Percentiles rank a stretch among this genome's conserved stretches.
Conservation (phyloP, 1,140 invertebrate genomes). For the Tetramorium parvispinum region DNA sequence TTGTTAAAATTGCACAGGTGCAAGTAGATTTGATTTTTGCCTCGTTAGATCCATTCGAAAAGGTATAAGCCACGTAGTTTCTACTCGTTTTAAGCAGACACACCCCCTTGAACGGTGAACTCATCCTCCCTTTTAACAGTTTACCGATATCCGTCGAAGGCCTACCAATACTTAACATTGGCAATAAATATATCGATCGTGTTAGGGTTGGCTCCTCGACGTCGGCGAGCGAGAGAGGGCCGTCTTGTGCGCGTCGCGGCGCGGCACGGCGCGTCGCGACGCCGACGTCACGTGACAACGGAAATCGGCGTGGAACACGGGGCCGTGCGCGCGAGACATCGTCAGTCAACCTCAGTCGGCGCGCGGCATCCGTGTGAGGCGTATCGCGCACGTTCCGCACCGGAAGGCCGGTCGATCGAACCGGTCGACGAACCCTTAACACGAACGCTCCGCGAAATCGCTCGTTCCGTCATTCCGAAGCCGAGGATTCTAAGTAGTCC, state of each 20-base stretch:
- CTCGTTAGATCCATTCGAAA: not conserved
- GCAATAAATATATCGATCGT: slow-evolving; percentile 41
- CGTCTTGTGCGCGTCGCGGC: not conserved
- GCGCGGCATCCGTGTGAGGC: slow-evolving; percentile 75
- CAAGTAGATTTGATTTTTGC: no score
- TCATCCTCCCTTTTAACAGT: not conserved
- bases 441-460: slow-evolving; percentile 20
- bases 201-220: not conserved
- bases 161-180: slow-evolving; percentile 7
- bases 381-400: slow-evolving; percentile 59
- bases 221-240: slow-evolving; percentile 14
- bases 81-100: not conserved
- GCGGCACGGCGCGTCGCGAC: slow-evolving; percentile 11
- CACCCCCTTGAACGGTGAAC: not conserved
- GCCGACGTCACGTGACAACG: slow-evolving; percentile 48
- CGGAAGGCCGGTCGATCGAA: slow-evolving; percentile 15
- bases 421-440: not conserved
- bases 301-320: slow-evolving; percentile 55
- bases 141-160: slow-evolving; percentile 10
- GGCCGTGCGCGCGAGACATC: slow-evolving; percentile 13
- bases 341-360: slow-evolving; percentile 73
- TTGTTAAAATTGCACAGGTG: not conserved
- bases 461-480: not conserved
- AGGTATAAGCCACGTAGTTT: not conserved
- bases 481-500: not conserved